Conservation (phyloP, 2,888 invertebrate genomes). For the Platypus cylindrus region DNA sequence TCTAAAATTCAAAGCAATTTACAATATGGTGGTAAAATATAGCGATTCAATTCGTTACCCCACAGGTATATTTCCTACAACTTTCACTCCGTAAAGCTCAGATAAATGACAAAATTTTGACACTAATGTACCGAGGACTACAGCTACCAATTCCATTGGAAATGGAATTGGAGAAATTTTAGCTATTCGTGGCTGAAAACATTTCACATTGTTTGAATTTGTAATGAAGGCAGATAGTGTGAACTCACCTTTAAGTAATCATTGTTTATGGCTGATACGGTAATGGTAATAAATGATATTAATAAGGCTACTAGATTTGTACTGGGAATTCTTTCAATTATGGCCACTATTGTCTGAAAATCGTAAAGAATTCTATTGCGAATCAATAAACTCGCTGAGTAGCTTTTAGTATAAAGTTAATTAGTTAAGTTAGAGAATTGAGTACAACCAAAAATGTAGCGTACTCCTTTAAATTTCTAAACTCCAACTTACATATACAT, state of each 20-base stretch:
- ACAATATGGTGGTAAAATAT: not conserved
- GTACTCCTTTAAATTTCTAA: too few relatives aligned
- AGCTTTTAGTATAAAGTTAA: too few relatives aligned
- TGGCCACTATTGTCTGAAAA: constrained; percentile 17
- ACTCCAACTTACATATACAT: constrained; percentile 44
- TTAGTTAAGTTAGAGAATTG: too few relatives aligned
- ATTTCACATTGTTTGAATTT: constrained; percentile 48
- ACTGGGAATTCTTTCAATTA: constrained; percentile 13
- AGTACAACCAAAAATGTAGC: too few relatives aligned
- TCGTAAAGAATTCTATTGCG: too few relatives aligned
- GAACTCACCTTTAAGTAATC: constrained; percentile 51
- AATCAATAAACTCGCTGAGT: too few relatives aligned
- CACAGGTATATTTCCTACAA: constrained; percentile 56
- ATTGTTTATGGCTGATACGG: constrained; percentile 47
- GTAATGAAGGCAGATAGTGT: constrained; percentile 47
- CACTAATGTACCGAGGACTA: constrained; percentile 51
- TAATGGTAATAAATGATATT: constrained; percentile 48
- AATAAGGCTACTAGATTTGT: constrained; percentile 47
- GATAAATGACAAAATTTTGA: constrained; percentile 46
- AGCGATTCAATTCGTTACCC: constrained; percentile 35
- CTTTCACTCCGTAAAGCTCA: constrained; percentile 38
- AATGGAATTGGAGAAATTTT: constrained; percentile 54
- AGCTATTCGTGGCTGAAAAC: constrained; percentile 41
- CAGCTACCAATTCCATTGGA: constrained; percentile 62
- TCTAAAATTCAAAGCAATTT: constrained; percentile 27